Percentiles rank a stretch among this genome's conserved stretches.
phyloP scores from a whole-genome alignment of 2,797 vertebrate species.

The Bradypodion pumilum region DNA sequence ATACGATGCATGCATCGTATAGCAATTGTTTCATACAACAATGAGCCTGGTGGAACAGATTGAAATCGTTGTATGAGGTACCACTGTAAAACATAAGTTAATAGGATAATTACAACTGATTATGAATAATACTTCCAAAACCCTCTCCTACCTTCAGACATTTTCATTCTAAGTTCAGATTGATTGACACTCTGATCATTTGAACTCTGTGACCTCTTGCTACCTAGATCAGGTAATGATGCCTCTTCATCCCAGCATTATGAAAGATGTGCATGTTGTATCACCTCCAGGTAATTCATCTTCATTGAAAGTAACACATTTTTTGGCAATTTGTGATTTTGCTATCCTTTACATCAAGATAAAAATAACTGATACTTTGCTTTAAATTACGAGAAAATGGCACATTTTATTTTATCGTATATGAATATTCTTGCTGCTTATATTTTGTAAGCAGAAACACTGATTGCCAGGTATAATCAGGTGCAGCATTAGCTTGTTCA shows the following conservation, averaged over 20 bases:
- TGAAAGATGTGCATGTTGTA: background rate
- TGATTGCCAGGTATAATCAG: background rate
- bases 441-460: background rate
- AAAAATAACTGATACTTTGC: background rate
- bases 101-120: constrained; percentile 33
- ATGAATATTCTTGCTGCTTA: background rate
- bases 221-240: constrained; percentile 27
- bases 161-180: constrained; percentile 11
- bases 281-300: background rate
- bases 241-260: background rate
- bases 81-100: constrained; percentile 2
- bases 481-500: background rate
- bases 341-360: background rate
- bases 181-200: constrained; percentile 10
- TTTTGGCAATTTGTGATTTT: background rate
- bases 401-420: background rate
- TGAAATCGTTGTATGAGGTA: no score
- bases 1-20: no score
- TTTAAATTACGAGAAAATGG: constrained; percentile 3
- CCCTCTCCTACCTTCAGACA: constrained; percentile 13
- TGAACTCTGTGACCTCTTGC: background rate
- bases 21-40: no score
- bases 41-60: no score
- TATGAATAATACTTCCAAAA: constrained; percentile 15
- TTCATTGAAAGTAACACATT: background rate